These are phyloP conservation scores for Dendronephthya gigantea DNA, from an alignment of 64 coral and sea anemone genomes.

Conservation along the genomic window DNA sequence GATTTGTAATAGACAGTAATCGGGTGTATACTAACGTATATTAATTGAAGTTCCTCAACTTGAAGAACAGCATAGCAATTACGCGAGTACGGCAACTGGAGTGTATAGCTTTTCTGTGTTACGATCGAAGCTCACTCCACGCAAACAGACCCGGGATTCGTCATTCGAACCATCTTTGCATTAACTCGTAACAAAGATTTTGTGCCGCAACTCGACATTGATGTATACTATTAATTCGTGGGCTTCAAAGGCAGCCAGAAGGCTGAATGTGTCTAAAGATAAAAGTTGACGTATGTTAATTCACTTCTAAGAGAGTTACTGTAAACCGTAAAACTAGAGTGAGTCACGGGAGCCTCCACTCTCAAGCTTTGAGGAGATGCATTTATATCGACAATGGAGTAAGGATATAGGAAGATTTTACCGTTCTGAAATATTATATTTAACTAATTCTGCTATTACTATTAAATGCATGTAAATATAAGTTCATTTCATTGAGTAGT, in stretches of 20 bases:
- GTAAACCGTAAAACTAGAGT: too few species aligned
- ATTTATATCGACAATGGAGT: too few species aligned
- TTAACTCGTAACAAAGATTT: not conserved
- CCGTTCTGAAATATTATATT: too few species aligned
- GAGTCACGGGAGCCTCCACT: too few species aligned
- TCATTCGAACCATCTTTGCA: not conserved
- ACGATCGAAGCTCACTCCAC: not conserved
- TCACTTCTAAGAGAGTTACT: not conserved
- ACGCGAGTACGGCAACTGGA: not conserved
- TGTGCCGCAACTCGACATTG: not conserved
- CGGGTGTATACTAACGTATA: not conserved
- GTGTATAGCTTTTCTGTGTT: not conserved
- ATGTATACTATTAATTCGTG: not conserved
- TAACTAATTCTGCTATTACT: too few species aligned
- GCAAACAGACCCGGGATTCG: not conserved
- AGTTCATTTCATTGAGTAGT: too few species aligned
- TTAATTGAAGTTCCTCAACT: not conserved
- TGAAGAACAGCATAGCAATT: slow-evolving; percentile 7
- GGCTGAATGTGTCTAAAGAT: not conserved
- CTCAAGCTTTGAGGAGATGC: too few species aligned
- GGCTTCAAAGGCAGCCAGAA: not conserved
- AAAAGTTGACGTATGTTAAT: not conserved
- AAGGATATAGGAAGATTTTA: too few species aligned
- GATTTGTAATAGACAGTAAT: not conserved
- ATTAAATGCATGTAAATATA: too few species aligned